These are phyloP conservation scores for Pyrocoelia pectoralis DNA, from an alignment of 2,888 invertebrate genomes.

Conservation along the genomic window DNA sequence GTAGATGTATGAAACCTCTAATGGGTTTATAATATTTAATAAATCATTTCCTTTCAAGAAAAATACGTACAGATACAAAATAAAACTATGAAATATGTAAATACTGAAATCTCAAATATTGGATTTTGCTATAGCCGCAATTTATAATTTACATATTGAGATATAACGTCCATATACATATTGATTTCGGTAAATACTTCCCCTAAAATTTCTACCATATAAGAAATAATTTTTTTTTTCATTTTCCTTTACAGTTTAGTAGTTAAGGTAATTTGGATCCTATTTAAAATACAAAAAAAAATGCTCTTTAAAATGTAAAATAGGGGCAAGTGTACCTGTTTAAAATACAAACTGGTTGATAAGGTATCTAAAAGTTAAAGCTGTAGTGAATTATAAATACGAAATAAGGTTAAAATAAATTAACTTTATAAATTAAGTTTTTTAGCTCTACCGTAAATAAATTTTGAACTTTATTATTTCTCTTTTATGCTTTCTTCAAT, in stretches of 20 bases:
- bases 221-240: too few relatives aligned
- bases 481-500: conserved; percentile 1
- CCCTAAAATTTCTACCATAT: too few relatives aligned
- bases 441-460: background rate
- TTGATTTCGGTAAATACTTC: background rate
- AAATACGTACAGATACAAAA: conserved; percentile 21
- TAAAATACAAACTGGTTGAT: background rate
- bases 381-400: conserved; percentile 1
- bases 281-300: too few relatives aligned
- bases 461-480: background rate
- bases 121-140: conserved; percentile 16
- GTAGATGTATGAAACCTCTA: conserved; percentile 15
- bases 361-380: conserved; percentile 1
- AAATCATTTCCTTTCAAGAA: conserved; percentile 14
- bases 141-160: conserved; percentile 21
- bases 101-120: conserved; percentile 25
- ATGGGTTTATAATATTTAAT: conserved; percentile 23
- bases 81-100: conserved; percentile 25
- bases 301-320: background rate
- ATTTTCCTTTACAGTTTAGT: too few relatives aligned
- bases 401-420: conserved; percentile 1
- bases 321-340: background rate
- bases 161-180: background rate
- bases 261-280: too few relatives aligned
- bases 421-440: background rate